phyloP scores from a whole-genome alignment of 2,888 invertebrate genomes.

The Nemotelus nigrinus region DNA sequence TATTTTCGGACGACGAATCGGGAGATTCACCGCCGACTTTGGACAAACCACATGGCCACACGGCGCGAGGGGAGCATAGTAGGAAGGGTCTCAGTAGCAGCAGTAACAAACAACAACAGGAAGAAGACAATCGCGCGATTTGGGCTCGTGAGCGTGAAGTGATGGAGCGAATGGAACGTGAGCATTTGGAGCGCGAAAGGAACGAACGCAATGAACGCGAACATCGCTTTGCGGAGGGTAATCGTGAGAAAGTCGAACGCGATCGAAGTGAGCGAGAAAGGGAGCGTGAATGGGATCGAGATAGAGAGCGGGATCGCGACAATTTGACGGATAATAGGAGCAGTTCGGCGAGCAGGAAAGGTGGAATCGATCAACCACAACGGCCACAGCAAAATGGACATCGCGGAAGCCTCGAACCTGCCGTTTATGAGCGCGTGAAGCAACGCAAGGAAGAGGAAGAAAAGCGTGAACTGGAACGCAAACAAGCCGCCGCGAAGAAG shows the following conservation, averaged over 20 bases:
- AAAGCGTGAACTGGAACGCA: slow-evolving; percentile 75
- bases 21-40: slow-evolving; percentile 53
- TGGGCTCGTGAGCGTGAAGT: slow-evolving; percentile 50
- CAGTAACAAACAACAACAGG: slow-evolving; percentile 50
- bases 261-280: slow-evolving; percentile 57
- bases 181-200: slow-evolving; percentile 53
- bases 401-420: slow-evolving; percentile 76
- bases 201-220: slow-evolving; percentile 54
- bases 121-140: slow-evolving; percentile 53
- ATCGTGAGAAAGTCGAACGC: slow-evolving; percentile 51
- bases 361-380: slow-evolving; percentile 9
- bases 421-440: slow-evolving; percentile 83
- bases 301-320: slow-evolving; percentile 50
- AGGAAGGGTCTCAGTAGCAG: slow-evolving; percentile 51
- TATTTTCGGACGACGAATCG: slow-evolving; percentile 92
- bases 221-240: slow-evolving; percentile 45
- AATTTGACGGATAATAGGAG: slow-evolving; percentile 57
- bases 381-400: slow-evolving; percentile 66
- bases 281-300: slow-evolving; percentile 44
- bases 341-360: slow-evolving; percentile 54
- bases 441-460: slow-evolving; percentile 91
- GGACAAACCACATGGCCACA: slow-evolving; percentile 52
- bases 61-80: slow-evolving; percentile 48
- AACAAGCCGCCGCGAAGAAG: slow-evolving; percentile 72
- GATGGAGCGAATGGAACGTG: slow-evolving; percentile 49